Conservation (phyloP, 2,888 invertebrate species). For the Aphodius granarius region DNA sequence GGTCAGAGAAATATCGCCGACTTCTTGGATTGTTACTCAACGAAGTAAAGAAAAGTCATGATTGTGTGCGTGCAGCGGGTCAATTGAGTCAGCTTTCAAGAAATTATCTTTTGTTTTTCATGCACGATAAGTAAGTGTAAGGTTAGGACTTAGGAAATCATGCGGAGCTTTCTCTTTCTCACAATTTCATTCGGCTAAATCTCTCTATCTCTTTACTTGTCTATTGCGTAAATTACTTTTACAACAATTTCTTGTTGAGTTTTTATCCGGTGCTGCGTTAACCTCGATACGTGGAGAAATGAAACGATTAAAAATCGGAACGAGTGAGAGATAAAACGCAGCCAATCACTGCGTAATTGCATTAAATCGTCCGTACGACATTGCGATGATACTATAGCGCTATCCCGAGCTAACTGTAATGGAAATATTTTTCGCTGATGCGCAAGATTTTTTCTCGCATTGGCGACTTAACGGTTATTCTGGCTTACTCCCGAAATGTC, state of each 20-base stretch:
- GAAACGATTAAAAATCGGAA: background rate
- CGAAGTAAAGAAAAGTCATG: too few relatives aligned
- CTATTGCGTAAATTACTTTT: background rate
- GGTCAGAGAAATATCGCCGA: too few relatives aligned
- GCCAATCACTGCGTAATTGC: background rate
- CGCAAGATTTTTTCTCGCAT: background rate
- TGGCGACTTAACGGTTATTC: slow-evolving; percentile 8
- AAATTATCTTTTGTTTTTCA: background rate
- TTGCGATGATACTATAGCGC: background rate
- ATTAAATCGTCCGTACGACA: background rate
- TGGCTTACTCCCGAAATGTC: slow-evolving; percentile 4
- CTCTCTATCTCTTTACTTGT: background rate
- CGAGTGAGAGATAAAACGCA: background rate
- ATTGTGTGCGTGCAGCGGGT: background rate
- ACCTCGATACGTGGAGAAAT: background rate
- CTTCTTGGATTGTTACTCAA: too few relatives aligned
- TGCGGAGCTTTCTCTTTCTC: background rate
- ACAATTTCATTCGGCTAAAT: background rate
- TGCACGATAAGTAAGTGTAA: background rate
- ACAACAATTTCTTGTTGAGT: background rate
- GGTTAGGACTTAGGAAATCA: background rate
- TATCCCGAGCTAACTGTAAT: background rate
- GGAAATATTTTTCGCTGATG: background rate
- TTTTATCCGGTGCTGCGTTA: background rate
- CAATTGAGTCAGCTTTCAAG: background rate